Conservation (phyloP, 1,140 invertebrate species). For the Brachionus plicatilis region DNA sequence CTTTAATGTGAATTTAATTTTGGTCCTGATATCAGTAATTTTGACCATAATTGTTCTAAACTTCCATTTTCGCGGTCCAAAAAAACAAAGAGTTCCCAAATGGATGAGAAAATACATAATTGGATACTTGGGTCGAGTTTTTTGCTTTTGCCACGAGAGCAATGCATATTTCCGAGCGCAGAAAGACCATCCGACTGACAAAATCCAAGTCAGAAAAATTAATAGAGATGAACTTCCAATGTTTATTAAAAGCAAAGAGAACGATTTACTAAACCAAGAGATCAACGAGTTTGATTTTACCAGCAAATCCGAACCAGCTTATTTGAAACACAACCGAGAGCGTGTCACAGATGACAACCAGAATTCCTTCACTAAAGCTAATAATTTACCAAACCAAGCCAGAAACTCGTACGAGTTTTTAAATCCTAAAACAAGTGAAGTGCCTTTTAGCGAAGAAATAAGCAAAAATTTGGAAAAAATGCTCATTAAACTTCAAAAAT, state of each 20-base stretch:
- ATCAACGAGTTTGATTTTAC: background rate
- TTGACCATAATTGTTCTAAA: slow-evolving; percentile 33
- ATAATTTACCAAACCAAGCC: background rate
- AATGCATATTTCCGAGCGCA: background rate
- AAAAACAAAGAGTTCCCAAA: slow-evolving; percentile 27
- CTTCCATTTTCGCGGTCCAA: slow-evolving; percentile 39
- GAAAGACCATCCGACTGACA: background rate
- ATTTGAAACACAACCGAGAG: background rate
- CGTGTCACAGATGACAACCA: background rate
- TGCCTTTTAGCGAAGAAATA: slow-evolving; percentile 25
- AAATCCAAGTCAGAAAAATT: background rate
- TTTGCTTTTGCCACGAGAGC: slow-evolving; percentile 22
- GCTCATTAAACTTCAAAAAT: slow-evolving; percentile 29
- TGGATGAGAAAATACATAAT: slow-evolving; percentile 29
- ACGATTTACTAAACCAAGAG: background rate
- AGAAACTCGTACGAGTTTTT: background rate
- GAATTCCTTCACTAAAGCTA: background rate
- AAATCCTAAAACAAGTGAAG: background rate
- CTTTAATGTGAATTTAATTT: slow-evolving; percentile 37
- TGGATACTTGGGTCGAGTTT: slow-evolving; percentile 7
- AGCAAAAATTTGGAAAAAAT: slow-evolving; percentile 33
- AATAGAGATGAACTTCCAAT: background rate
- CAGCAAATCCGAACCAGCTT: background rate
- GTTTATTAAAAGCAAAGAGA: background rate
- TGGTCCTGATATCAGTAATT: slow-evolving; percentile 37